Evolutionary conservation across 2,888 invertebrate species (phyloP), one percentile per base, ranked within the genome.

Genomic region (Pristionchus maxplancki): DNA sequence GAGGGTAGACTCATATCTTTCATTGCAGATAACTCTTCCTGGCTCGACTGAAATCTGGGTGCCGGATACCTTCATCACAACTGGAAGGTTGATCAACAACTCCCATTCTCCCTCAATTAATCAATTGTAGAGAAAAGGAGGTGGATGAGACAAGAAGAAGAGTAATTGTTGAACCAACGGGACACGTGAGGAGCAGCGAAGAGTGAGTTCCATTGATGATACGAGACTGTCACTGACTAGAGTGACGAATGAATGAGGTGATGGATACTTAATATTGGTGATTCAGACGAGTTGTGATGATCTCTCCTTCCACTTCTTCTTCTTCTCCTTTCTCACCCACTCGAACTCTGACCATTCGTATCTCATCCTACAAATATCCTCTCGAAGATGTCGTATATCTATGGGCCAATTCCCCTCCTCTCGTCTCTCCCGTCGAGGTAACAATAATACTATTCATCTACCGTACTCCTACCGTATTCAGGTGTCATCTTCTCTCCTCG

Each of bases 381-480:
- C 89, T 93, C 31, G 93, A 93, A 37, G 94, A 94, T 81, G 91
- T 94, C 37, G 93, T 93, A 40, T 94, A 94, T 89, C 89, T 94
- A 37, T 94, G 94, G 94, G 93, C 94, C 24, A 94, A 94, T 88
- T 92, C 93, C 13, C 94, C 94, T 20, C 94, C 94, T 40, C 89
- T 90, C 40, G 92, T 94, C 17, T 93, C 93, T 28, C 94, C 94
- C 11, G 92, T 94, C 67, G 94, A 94, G 89, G 92, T 89, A 34
- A 78, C 37, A 34, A 17, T 40, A 4, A 37, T 34, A 74, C 24
- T 40, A n/a, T n/a, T n/a, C n/a, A n/a, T n/a, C n/a, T n/a, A n/a
- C n/a, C n/a, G n/a, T n/a, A n/a, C n/a, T n/a, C 28, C 82, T 62
- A 84, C 62, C 34, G 40, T 87, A 34, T 83, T 44, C 28, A 89